Evolutionary conservation across 2,888 invertebrate genomes (phyloP), one percentile per base, ranked within the genome.

Genomic region (Bibio marci): DNA sequence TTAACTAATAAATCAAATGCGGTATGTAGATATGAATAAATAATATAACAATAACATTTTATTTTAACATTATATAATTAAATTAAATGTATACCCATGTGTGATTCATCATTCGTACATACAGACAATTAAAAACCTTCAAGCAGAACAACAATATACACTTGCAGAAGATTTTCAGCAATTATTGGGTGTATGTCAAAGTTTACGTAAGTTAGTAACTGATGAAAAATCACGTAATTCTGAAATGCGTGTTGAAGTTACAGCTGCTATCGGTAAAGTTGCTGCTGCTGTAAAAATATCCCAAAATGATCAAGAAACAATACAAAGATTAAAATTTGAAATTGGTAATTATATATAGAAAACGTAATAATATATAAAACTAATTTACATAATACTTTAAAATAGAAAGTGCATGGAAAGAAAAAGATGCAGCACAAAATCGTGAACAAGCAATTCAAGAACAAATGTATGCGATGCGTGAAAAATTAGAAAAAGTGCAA

Each of bases 321-420:
- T 61, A 37, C 49, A 48, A 6, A 54, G 56, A 42, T 42, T 62
- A 7, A 52, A 59, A 31, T 49, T 49, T 8, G 57, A 58, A 22
- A 61, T 60, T 41, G 61, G 61, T 58, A 42, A 40, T n/a, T n/a
- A n/a, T n/a, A n/a, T n/a, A n/a, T n/a, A n/a, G n/a, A n/a, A n/a
- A n/a, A n/a, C n/a, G n/a, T n/a, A n/a, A n/a, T n/a, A n/a, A n/a
- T n/a, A n/a, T n/a, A n/a, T n/a, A n/a, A n/a, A n/a, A n/a, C n/a
- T n/a, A n/a, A n/a, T n/a, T n/a, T n/a, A n/a, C n/a, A n/a, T n/a
- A n/a, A n/a, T n/a, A n/a, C n/a, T n/a, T n/a, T n/a, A n/a, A n/a
- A n/a, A n/a, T n/a, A 61, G 62, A 62, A 47, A 52, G 54, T 10
- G 58, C 62, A 17, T 63, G 62, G 63, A 57, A 52, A 37, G 57